phyloP scores from a whole-genome alignment of 2,113 vertebrate species.

The Scytalopus superciliaris region DNA sequence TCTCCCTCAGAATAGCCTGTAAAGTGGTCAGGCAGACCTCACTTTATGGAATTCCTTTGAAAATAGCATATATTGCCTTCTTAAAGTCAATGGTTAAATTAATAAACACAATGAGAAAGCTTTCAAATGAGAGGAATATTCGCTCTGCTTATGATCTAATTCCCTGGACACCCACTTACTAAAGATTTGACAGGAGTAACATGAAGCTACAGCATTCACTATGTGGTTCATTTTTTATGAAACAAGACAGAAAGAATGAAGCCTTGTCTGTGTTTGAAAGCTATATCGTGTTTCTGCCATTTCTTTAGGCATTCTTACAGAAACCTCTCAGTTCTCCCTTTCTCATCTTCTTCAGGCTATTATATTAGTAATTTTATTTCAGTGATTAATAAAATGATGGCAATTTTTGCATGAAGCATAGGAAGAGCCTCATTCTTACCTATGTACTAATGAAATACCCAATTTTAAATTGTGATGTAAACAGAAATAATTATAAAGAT shows the following conservation, averaged over 20 bases:
- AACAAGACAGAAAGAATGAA: slow-evolving; percentile 64
- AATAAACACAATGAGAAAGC: slow-evolving; percentile 33
- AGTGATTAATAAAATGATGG: slow-evolving; percentile 7
- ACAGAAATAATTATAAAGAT: slow-evolving; percentile 23
- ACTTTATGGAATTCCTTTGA: not conserved
- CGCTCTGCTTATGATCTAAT: slow-evolving; percentile 38
- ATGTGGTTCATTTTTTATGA: slow-evolving; percentile 54
- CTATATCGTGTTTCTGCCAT: slow-evolving; percentile 41
- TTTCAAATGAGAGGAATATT: slow-evolving; percentile 29
- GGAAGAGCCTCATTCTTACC: slow-evolving; percentile 16
- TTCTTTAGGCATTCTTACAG: slow-evolving; percentile 46
- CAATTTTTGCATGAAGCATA: not conserved
- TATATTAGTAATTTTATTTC: not conserved
- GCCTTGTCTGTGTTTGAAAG: slow-evolving; percentile 60
- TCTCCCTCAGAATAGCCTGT: not conserved
- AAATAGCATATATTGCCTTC: not conserved
- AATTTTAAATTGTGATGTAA: not conserved
- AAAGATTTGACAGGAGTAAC: slow-evolving; percentile 65
- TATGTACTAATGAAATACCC: not conserved
- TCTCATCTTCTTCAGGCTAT: slow-evolving; percentile 6
- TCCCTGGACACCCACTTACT: slow-evolving; percentile 56
- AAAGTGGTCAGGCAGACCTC: slow-evolving; percentile 15
- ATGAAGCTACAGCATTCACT: slow-evolving; percentile 51
- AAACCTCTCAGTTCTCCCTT: not conserved
- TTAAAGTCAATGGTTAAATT: not conserved